These are phyloP conservation scores for Drosophila cardini DNA, from an alignment of 1,140 invertebrate genomes.

Conservation along the genomic window DNA sequence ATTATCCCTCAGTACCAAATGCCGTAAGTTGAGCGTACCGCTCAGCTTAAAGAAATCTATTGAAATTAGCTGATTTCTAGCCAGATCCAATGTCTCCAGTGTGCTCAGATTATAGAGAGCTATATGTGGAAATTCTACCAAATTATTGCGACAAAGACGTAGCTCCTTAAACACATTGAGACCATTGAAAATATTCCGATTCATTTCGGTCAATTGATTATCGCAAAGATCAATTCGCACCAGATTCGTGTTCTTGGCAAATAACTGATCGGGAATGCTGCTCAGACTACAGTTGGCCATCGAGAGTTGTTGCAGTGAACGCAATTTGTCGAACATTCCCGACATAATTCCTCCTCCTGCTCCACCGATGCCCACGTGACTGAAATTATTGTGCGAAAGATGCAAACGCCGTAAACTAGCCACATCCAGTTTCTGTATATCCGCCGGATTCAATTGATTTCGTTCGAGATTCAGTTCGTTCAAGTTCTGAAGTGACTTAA, in stretches of 20 bases:
- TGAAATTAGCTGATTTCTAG: conserved; percentile 89
- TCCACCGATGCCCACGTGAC: conserved; percentile 86
- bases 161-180: conserved; percentile 91
- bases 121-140: conserved; percentile 91
- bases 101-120: conserved; percentile 90
- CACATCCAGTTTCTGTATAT: conserved; percentile 89
- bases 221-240: conserved; percentile 89
- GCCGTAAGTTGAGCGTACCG: conserved; percentile 89
- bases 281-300: conserved; percentile 89
- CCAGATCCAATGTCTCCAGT: conserved; percentile 90
- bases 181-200: conserved; percentile 88
- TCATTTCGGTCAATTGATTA: conserved; percentile 88
- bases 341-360: conserved; percentile 65
- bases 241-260: conserved; percentile 91
- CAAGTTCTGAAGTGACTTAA: conserved; percentile 88
- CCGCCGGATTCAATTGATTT: conserved; percentile 89
- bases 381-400: conserved; percentile 92
- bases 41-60: conserved; percentile 92
- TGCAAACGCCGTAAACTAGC: conserved; percentile 89
- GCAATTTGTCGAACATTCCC: conserved; percentile 89
- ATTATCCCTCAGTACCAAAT: conserved; percentile 91
- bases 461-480: conserved; percentile 89
- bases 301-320: conserved; percentile 89
- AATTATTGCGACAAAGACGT: conserved; percentile 89
- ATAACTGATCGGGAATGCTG: conserved; percentile 88